These are phyloP conservation scores for Hyperopisus bebe DNA, from an alignment of 2,113 vertebrate species.

Conservation along the genomic window DNA sequence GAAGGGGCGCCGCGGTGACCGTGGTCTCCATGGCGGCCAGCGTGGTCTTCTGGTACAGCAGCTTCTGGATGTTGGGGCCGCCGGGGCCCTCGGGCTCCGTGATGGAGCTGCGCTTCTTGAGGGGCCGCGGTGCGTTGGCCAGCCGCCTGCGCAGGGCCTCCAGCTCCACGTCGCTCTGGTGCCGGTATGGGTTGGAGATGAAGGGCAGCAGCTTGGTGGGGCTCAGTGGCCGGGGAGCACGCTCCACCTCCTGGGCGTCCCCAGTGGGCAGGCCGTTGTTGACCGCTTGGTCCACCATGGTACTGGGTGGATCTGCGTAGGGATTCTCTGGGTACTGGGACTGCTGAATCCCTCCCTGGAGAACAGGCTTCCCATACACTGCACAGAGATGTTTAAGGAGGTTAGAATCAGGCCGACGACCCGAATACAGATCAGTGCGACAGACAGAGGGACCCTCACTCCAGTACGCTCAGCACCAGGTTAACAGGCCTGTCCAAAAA, in stretches of 20 bases:
- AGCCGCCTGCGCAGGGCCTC: slow-evolving; percentile 89
- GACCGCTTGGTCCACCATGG: slow-evolving; percentile 53
- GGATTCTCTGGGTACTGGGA: slow-evolving; percentile 61
- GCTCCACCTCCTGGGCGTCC: slow-evolving; percentile 71
- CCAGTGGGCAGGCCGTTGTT: slow-evolving; percentile 23
- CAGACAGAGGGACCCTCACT: not conserved
- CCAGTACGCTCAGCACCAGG: not conserved
- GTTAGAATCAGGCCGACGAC: not conserved
- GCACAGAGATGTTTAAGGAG: slow-evolving; percentile 1
- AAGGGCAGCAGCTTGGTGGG: slow-evolving; percentile 94
- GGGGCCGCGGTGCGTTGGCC: slow-evolving; percentile 81
- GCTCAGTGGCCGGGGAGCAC: slow-evolving; percentile 89
- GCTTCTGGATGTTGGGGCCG: slow-evolving; percentile 94
- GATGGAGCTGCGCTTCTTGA: slow-evolving; percentile 97
- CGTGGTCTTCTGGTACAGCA: slow-evolving; percentile 92
- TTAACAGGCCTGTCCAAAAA: not conserved
- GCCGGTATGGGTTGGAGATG: slow-evolving; percentile 86
- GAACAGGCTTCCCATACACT: slow-evolving; percentile 93
- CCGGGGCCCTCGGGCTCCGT: slow-evolving; percentile 92
- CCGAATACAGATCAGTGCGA: not conserved
- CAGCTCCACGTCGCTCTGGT: slow-evolving; percentile 89
- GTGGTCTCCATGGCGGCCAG: slow-evolving; percentile 90
- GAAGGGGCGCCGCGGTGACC: slow-evolving; percentile 56
- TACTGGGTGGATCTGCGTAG: slow-evolving; percentile 61
- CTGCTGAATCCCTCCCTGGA: slow-evolving; percentile 55